Conservation (phyloP, 64 coral and sea anemone genomes). For the Stichodactyla mertensii region DNA sequence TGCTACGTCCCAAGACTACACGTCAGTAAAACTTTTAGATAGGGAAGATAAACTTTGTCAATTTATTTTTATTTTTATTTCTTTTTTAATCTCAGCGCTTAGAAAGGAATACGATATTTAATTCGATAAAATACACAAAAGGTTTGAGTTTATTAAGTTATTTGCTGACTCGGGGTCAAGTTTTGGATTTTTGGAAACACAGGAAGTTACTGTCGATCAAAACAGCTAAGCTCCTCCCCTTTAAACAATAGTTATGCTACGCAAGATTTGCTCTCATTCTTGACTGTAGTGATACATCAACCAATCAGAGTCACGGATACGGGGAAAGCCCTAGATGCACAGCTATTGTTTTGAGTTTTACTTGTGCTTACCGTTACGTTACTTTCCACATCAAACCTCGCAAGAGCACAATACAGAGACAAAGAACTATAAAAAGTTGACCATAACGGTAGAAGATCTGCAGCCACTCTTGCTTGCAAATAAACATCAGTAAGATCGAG, state of each 20-base stretch:
- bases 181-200: conserved; percentile 11
- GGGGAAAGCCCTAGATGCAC: not conserved
- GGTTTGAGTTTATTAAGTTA: not conserved
- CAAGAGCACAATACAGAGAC: not conserved
- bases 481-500: too few relatives aligned
- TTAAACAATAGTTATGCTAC: conserved; percentile 3
- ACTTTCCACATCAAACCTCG: not conserved
- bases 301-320: not conserved
- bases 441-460: too few relatives aligned
- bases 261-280: not conserved
- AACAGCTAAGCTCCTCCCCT: not conserved
- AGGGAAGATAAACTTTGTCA: not conserved
- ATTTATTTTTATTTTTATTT: not conserved
- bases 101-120: not conserved
- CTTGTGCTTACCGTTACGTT: not conserved
- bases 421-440: too few relatives aligned
- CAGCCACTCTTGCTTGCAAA: too few relatives aligned
- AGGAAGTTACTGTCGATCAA: conserved; percentile 51
- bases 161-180: conserved; percentile 12
- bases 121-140: not conserved
- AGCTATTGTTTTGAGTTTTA: not conserved
- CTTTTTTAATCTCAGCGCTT: not conserved
- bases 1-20: too few relatives aligned
- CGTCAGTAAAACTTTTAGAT: too few relatives aligned
- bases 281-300: not conserved